phyloP scores from a whole-genome alignment of 2,113 vertebrate genomes.

The Archilochus colubris region DNA sequence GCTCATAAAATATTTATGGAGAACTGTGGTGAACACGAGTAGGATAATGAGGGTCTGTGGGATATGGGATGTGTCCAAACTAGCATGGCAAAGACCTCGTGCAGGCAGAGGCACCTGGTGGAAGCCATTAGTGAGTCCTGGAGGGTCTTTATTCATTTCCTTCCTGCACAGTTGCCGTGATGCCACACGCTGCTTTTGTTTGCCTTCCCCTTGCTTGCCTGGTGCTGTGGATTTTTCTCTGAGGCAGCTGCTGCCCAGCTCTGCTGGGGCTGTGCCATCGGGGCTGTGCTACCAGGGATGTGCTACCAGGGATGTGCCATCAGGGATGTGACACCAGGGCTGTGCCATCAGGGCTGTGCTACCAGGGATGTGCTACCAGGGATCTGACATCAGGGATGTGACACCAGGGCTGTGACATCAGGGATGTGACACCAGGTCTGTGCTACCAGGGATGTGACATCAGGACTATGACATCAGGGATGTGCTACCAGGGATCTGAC shows the following conservation, averaged over 20 bases:
- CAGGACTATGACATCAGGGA: no score
- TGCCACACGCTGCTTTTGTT: constrained; percentile 4
- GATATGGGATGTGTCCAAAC: constrained; percentile 64
- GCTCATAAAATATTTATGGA: constrained; percentile 71
- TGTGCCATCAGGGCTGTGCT: no score
- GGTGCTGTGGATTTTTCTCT: not conserved
- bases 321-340: no score
- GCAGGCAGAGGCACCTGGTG: not conserved
- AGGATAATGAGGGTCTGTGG: constrained; percentile 73
- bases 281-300: no score
- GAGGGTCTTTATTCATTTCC: constrained; percentile 21
- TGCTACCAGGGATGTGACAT: no score
- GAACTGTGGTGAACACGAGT: constrained; percentile 42
- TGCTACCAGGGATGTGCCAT: no score
- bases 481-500: not conserved
- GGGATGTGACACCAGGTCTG: no score
- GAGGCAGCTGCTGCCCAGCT: not conserved
- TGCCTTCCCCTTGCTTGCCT: not conserved
- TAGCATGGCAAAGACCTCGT: constrained; percentile 21
- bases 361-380: no score
- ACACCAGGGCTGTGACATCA: no score
- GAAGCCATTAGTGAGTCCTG: constrained; percentile 45
- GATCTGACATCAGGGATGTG: no score
- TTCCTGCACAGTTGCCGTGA: not conserved
- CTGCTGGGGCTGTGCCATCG: accelerated